Conservation (phyloP, 2,888 invertebrate species). For the Idaea aversata region DNA sequence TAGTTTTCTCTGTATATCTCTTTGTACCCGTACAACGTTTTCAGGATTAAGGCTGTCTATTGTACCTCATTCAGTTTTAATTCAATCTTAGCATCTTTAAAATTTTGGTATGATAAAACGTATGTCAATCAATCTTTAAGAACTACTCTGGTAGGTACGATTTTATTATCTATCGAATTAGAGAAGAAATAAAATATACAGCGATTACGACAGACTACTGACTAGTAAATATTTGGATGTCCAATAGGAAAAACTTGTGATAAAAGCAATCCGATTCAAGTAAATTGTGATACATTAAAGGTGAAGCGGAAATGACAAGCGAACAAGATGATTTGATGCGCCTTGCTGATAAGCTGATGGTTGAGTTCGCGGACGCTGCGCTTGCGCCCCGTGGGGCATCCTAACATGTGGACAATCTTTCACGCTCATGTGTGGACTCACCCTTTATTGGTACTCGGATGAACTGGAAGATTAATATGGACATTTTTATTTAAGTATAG, state of each 20-base stretch:
- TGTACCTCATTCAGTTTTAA: no score
- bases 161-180: no score
- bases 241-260: not conserved
- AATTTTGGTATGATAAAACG: no score
- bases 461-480: conserved; percentile 46
- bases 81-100: no score
- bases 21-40: no score
- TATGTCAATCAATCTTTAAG: no score
- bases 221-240: not conserved
- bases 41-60: no score
- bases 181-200: not conserved
- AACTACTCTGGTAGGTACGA: no score
- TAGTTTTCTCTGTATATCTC: no score
- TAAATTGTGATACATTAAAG: conserved; percentile 58
- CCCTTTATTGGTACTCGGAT: conserved; percentile 70
- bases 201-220: conserved; percentile 12
- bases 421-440: conserved; percentile 78
- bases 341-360: conserved; percentile 61
- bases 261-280: not conserved
- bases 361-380: conserved; percentile 32
- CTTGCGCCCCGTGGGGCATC: conserved; percentile 41
- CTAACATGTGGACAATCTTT: conserved; percentile 80
- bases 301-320: conserved; percentile 65
- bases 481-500: conserved; percentile 26
- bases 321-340: conserved; percentile 58